Evolutionary conservation across 2,888 invertebrate genomes (phyloP).

Genomic region (Digitonthophagus gazella): DNA sequence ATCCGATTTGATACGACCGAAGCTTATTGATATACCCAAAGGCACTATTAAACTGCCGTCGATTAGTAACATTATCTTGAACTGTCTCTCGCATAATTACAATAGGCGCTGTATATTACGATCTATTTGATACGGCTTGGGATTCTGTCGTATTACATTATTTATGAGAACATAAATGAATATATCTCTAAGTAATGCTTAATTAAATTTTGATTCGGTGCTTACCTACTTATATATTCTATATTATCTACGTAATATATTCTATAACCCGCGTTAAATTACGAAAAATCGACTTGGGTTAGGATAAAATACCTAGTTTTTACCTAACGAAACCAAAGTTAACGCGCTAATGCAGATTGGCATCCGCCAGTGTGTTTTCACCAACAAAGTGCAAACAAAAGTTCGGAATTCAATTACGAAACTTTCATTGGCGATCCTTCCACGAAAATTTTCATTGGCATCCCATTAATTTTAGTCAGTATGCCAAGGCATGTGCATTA

Average conservation of each 20-base stretch:
- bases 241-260: too few relatives aligned
- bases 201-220: neutral
- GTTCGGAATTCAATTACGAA: slow-evolving; percentile 38
- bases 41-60: neutral
- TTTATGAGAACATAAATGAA: neutral
- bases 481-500: neutral
- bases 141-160: neutral
- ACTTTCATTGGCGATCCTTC: slow-evolving; percentile 40
- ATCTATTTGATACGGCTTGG: neutral
- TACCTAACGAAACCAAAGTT: neutral
- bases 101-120: neutral
- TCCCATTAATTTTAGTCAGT: slow-evolving; percentile 35
- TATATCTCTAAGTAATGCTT: neutral
- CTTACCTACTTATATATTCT: too few relatives aligned
- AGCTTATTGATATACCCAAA: neutral
- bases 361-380: neutral
- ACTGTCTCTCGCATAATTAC: neutral
- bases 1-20: neutral
- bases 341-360: neutral
- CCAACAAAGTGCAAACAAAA: slow-evolving; percentile 22
- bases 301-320: neutral
- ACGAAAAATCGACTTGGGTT: neutral
- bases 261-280: neutral
- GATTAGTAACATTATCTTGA: neutral
- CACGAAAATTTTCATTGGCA: slow-evolving; percentile 39